phyloP scores from a whole-genome alignment of 2,888 invertebrate species.

The Spodoptera picta region DNA sequence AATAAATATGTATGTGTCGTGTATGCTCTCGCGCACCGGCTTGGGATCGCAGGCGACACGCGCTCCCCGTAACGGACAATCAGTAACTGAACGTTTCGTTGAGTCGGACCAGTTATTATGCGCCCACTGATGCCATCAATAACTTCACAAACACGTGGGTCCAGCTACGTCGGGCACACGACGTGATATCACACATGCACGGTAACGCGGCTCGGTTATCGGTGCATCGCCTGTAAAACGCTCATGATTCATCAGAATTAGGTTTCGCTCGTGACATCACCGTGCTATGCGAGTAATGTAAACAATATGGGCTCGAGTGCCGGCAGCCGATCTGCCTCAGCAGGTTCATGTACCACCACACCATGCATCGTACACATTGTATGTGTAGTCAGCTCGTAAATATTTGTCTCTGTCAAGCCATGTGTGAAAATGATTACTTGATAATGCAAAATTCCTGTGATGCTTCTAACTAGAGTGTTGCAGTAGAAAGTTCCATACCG shows the following conservation, averaged over 20 bases:
- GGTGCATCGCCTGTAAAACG: constrained; percentile 85
- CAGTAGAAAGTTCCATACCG: too few species aligned
- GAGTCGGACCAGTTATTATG: constrained; percentile 85
- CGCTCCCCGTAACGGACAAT: constrained; percentile 80
- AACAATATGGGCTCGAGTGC: constrained; percentile 62
- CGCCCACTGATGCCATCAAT: constrained; percentile 85
- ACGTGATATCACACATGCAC: constrained; percentile 76
- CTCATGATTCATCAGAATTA: constrained; percentile 85
- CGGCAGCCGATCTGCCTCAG: constrained; percentile 44
- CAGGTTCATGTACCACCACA: constrained; percentile 40
- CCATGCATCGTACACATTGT: constrained; percentile 32
- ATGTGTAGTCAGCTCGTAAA: constrained; percentile 57
- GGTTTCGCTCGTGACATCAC: constrained; percentile 83
- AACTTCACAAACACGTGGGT: constrained; percentile 85
- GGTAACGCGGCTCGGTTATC: constrained; percentile 77
- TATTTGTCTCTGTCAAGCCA: constrained; percentile 60
- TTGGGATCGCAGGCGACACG: constrained; percentile 73
- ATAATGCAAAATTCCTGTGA: constrained; percentile 63
- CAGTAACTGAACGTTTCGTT: constrained; percentile 82
- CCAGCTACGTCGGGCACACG: constrained; percentile 65
- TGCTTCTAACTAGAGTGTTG: constrained; percentile 39
- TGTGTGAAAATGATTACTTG: constrained; percentile 61
- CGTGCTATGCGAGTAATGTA: constrained; percentile 74
- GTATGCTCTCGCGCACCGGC: constrained; percentile 79
- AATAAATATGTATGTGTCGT: constrained; percentile 72